Evolutionary conservation across 2,113 vertebrate genomes (phyloP).

Genomic region (Lathamus discolor): DNA sequence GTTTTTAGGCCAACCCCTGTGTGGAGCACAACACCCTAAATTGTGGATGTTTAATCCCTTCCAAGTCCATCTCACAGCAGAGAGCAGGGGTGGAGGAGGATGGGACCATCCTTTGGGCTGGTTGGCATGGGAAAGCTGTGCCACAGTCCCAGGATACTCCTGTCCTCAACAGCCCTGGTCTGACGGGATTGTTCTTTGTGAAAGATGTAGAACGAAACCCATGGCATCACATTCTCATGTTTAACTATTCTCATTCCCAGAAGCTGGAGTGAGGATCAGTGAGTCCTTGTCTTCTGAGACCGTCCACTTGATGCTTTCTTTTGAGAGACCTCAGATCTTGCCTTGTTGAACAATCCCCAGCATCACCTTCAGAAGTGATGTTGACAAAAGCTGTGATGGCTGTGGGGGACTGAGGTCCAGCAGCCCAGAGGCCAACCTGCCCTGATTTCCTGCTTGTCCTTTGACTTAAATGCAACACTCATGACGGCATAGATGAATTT

Average conservation of each 20-base stretch:
- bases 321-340: neutral
- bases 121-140: neutral
- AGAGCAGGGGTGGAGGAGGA: neutral
- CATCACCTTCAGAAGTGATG: neutral
- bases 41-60: neutral
- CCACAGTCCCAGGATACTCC: neutral
- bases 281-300: neutral
- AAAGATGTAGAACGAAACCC: neutral
- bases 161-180: fast-evolving
- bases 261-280: neutral
- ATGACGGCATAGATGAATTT: neutral
- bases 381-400: fast-evolving
- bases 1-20: neutral
- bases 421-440: neutral
- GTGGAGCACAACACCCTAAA: neutral
- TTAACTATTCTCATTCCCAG: neutral
- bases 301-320: fast-evolving
- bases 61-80: neutral
- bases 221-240: neutral
- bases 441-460: neutral
- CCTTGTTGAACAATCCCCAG: neutral
- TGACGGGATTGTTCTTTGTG: neutral
- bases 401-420: neutral
- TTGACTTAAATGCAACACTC: neutral
- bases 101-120: neutral